Base-by-base conservation (phyloP, 2,797 vertebrate species). In the Valencia hispanica region DNA sequence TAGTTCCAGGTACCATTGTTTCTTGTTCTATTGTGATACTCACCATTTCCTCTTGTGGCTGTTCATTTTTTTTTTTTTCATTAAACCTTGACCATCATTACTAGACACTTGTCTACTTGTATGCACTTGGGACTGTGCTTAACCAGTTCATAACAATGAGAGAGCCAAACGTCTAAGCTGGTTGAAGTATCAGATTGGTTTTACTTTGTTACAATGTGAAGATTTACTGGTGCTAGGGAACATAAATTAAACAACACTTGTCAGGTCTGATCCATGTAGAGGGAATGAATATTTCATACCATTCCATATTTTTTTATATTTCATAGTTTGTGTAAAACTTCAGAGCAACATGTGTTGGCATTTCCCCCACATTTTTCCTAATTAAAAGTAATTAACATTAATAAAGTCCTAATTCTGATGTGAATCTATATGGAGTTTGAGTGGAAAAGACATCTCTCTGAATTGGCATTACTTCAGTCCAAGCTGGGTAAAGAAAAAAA, bases 281-380 rank as follows among this genome's bases (percentile, higher is more conserved):
- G 4, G 34, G 20, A 17, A 80, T 47, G 1, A 41, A 71, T 75
- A 57, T 70, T 75, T 80, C 17, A 69, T 41, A 55, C 12, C 22
- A 65, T 66, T 74, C 55, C 17, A 30, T 75, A 4, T 61, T 76
- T 68, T 77, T 59, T 14, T 70, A 51, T 76, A 68, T 82, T 73
- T 77, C 4, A 68, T 71, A 22, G 59, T 47, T 76, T 78, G 9
- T 36, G 55, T 74, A 18, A 69, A 75, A 43, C 36, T 73, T 68
- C 41, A 50, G 2, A 61, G 61, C n/a, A 50, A 77, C n/a, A 30
- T n/a, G 48, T 41, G 34, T 43, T 30, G 3, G 50, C 17, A 50
- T 22, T 71, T 76, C 72, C 5, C 59, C 5, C 32, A 69, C 69
- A 72, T 68, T 34, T 61, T 50, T 3, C 30, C 48, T 74, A 18